Evolutionary conservation across 2,797 vertebrate genomes (phyloP), one percentile per base, ranked within the genome.

Genomic region (Pteronotus mesoamericanus): DNA sequence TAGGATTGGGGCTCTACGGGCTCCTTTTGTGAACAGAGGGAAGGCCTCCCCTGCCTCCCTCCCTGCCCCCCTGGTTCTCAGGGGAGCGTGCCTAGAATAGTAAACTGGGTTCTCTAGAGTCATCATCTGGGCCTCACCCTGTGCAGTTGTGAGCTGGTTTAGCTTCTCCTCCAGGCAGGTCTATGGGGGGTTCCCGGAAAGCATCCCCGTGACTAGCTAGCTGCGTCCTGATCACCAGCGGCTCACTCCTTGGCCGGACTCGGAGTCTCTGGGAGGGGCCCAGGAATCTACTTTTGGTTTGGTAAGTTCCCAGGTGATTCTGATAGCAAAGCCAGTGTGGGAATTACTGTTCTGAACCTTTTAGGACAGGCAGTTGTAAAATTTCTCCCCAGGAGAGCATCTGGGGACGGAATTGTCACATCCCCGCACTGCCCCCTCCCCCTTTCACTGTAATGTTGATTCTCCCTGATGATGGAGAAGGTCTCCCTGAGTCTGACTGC

Each of bases 1-100:
- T 19, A 14, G 71, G 46, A 32, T 64, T 2, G 53, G 64, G 84
- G 26, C 46, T 22, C 29, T 29, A 1, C 12, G n/a, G 75, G 74
- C 32, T 85, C 85, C 95, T 92, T 89, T 91, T 95, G 96, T 94
- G 86, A 51, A 11, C 19, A 1, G 22, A 86, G 78, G 44, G 57
- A n/a, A 46, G 32, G n/a, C n/a, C 61, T 64, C 46, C 26, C 24
- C 39, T 44, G 44, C 16, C 26, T 0, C 15, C 92, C 57, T 42
- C 34, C 32, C 44, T 2, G 2, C 53, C 14, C 51, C 55, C 6
- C 6, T 2, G 46, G 24, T 57, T 82, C 57, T 80, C 61, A 9
- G 71, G 66, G 22, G 85, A 69, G 61, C 72, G 61, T 57, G 94
- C 39, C 80, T 90, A 9, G 88, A 32, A 91, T 89, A 64, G 69